phyloP scores from a whole-genome alignment of 2,113 vertebrate species.

The Urocolius indicus region DNA sequence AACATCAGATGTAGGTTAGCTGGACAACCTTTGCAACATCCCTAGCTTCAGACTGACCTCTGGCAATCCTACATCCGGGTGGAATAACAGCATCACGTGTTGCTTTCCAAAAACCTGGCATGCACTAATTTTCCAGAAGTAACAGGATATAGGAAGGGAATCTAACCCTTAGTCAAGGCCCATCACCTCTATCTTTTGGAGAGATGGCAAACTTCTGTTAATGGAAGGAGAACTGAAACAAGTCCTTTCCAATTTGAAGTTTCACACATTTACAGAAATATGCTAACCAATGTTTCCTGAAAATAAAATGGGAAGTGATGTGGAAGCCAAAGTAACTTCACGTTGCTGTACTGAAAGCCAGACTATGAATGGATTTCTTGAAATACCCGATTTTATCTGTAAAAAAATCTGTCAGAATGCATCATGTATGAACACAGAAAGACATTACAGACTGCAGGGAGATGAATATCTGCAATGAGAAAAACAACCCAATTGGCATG shows the following conservation, averaged over 20 bases:
- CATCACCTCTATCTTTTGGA: background rate
- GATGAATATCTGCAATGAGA: slow-evolving; percentile 15
- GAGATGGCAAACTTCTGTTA: background rate
- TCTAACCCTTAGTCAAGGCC: background rate
- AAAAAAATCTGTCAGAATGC: slow-evolving; percentile 40
- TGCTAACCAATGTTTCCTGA: slow-evolving; percentile 1
- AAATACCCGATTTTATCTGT: slow-evolving; percentile 29
- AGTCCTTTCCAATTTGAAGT: slow-evolving; percentile 1
- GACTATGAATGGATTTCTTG: slow-evolving; percentile 42
- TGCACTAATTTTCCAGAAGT: background rate
- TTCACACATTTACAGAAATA: slow-evolving; percentile 16
- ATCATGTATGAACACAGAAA: slow-evolving; percentile 16
- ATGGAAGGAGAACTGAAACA: slow-evolving; percentile 1
- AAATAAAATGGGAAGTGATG: slow-evolving; percentile 52
- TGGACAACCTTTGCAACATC: background rate
- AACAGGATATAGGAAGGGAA: background rate
- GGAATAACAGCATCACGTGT: background rate
- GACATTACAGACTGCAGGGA: slow-evolving; percentile 2
- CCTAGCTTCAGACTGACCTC: slow-evolving; percentile 20
- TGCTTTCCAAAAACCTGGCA: background rate
- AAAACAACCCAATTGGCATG: slow-evolving; percentile 22
- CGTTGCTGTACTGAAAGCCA: slow-evolving; percentile 42
- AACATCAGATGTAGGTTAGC: background rate
- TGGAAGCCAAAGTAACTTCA: slow-evolving; percentile 9
- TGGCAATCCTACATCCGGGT: background rate